These are phyloP conservation scores for Leptinotarsa defecta DNA, from an alignment of 1,140 invertebrate species.

Conservation along the genomic window DNA sequence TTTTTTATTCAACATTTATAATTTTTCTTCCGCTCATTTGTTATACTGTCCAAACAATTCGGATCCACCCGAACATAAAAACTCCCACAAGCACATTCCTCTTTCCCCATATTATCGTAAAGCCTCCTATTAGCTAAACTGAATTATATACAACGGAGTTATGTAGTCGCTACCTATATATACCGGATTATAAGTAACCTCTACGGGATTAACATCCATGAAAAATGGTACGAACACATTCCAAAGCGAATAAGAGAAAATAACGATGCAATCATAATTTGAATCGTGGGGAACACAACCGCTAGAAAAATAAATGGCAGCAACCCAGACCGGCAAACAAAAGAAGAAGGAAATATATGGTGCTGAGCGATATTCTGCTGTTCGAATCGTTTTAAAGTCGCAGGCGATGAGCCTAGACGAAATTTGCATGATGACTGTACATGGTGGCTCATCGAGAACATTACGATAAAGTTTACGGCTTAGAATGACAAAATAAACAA, in stretches of 20 bases:
- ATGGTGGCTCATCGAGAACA: too few species aligned
- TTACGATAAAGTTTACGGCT: too few species aligned
- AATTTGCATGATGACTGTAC: background rate
- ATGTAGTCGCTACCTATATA: conserved; percentile 5
- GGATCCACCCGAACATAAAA: too few species aligned
- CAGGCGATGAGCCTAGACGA: background rate
- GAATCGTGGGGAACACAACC: background rate
- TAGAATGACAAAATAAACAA: too few species aligned
- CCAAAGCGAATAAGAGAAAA: background rate
- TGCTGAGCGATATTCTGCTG: background rate
- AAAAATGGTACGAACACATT: conserved; percentile 6
- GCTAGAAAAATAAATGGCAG: conserved; percentile 3
- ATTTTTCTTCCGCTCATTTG: too few species aligned
- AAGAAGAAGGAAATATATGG: background rate
- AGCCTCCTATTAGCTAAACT: background rate
- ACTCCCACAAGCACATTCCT: background rate
- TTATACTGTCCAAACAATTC: too few species aligned
- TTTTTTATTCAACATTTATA: too few species aligned
- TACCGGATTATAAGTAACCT: background rate
- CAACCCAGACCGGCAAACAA: background rate
- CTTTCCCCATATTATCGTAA: background rate
- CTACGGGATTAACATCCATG: conserved; percentile 4
- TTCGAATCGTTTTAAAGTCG: background rate
- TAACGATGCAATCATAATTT: conserved; percentile 8
- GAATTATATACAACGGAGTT: background rate